A percentile compares a stretch with the other conserved stretches of the same genome.
phyloP scores from a whole-genome alignment of 2,797 vertebrate genomes.

The Perdix hodgsoniae region DNA sequence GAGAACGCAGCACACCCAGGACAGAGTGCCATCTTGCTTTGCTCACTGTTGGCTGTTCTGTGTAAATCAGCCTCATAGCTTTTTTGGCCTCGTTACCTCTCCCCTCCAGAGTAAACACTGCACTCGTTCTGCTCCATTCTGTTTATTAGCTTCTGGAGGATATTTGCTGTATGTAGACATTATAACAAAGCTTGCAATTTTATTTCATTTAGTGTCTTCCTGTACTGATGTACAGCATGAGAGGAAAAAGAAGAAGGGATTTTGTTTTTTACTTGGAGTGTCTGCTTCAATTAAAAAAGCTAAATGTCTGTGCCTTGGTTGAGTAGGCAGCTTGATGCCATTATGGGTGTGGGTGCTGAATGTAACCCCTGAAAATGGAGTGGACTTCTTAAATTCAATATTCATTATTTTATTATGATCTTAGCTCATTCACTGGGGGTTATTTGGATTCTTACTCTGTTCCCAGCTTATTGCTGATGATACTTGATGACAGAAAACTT shows the following conservation, averaged over 20 bases:
- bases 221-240: background rate
- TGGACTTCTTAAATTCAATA: background rate
- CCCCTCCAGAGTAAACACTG: background rate
- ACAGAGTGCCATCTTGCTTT: background rate
- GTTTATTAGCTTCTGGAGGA: background rate
- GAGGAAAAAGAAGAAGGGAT: background rate
- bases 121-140: background rate
- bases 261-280: background rate
- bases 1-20: background rate
- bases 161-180: background rate
- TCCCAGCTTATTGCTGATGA: background rate
- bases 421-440: background rate
- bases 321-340: background rate
- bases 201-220: background rate
- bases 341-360: background rate
- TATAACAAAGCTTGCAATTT: background rate
- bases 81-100: background rate
- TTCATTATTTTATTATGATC: background rate
- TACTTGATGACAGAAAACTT: background rate
- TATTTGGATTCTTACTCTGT: background rate
- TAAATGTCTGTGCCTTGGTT: background rate
- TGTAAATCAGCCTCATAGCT: background rate
- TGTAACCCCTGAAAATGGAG: background rate
- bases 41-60: background rate
- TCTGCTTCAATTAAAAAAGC: background rate